phyloP scores from a whole-genome alignment of 2,113 vertebrate genomes.

The Onychostruthus taczanowskii region DNA sequence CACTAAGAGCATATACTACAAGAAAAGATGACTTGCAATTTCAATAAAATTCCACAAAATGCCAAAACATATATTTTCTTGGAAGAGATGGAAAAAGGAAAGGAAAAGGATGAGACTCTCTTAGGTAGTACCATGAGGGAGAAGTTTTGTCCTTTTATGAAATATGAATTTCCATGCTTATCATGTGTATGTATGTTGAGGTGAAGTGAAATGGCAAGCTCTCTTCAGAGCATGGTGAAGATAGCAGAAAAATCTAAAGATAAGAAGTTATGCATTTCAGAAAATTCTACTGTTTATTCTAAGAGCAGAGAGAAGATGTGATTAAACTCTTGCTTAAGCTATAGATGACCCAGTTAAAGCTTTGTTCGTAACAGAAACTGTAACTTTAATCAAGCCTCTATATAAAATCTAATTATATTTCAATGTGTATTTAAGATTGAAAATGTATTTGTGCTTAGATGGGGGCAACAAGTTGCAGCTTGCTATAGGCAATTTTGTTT shows the following conservation, averaged over 20 bases:
- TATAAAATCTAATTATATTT: conserved; percentile 43
- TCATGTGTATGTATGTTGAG: not conserved
- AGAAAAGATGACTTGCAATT: not conserved
- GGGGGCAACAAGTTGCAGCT: not conserved
- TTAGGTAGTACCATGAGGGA: not conserved
- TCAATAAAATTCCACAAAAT: not conserved
- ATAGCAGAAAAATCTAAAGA: not conserved
- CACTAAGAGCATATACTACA: not conserved
- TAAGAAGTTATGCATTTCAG: not conserved
- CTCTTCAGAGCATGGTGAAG: not conserved
- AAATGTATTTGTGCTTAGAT: not conserved
- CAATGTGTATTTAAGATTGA: not conserved
- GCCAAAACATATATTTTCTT: not conserved
- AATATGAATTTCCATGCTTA: not conserved
- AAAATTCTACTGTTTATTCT: not conserved
- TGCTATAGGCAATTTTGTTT: not conserved
- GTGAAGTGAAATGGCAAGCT: not conserved
- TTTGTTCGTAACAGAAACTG: not conserved
- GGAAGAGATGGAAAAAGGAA: not conserved
- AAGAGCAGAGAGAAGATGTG: not conserved
- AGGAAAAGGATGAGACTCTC: not conserved
- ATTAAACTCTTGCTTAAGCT: conserved; percentile 30
- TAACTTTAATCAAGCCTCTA: conserved; percentile 11
- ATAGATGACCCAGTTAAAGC: conserved; percentile 44
- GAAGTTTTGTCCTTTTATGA: not conserved